phyloP scores from a whole-genome alignment of 1,140 invertebrate species.

The Gryllus bimaculatus region DNA sequence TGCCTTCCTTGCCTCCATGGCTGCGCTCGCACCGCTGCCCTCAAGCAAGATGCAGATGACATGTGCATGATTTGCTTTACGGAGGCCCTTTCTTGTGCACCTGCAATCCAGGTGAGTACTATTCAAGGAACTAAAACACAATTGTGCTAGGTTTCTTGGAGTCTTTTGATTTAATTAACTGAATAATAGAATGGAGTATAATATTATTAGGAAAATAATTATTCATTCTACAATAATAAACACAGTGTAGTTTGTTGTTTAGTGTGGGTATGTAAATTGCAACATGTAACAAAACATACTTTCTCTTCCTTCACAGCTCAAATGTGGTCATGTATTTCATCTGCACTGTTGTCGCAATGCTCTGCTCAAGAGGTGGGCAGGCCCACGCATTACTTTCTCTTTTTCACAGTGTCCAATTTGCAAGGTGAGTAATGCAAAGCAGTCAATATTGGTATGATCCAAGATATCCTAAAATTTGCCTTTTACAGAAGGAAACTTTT shows the following conservation, averaged over 20 bases:
- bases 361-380: constrained; percentile 80
- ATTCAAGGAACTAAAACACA: neutral
- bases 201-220: no score
- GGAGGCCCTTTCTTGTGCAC: constrained; percentile 87
- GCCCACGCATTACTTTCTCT: constrained; percentile 90
- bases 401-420: constrained; percentile 96
- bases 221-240: neutral
- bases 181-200: no score
- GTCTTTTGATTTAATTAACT: no score
- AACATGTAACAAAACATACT: no score
- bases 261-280: no score
- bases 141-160: no score
- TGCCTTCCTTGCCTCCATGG: constrained; percentile 82
- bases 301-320: constrained; percentile 48
- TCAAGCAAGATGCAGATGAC: constrained; percentile 92
- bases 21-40: constrained; percentile 34
- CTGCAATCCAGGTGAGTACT: constrained; percentile 68
- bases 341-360: constrained; percentile 83
- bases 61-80: constrained; percentile 99
- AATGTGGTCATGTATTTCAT: constrained; percentile 95
- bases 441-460: neutral
- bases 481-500: neutral
- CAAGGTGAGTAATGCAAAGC: constrained; percentile 47
- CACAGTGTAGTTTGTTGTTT: no score
- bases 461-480: neutral